These are phyloP conservation scores for Leptonema lineaticorne DNA, from an alignment of 1,140 invertebrate species.

Conservation along the genomic window DNA sequence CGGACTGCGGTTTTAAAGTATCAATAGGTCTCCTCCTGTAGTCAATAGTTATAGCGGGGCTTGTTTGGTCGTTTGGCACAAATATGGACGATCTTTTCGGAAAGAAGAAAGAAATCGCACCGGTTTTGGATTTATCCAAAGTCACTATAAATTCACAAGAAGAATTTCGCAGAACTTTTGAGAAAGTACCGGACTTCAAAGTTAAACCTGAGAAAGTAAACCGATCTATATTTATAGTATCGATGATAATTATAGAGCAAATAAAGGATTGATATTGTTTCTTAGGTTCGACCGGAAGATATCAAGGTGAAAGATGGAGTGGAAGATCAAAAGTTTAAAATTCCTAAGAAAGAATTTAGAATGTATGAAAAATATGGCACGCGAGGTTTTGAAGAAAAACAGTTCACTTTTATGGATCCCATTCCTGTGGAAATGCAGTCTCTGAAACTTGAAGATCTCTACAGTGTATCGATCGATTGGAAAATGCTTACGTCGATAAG, in stretches of 20 bases:
- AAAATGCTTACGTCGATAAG: conserved; percentile 85
- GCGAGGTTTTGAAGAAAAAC: conserved; percentile 56
- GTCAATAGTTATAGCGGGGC: background rate
- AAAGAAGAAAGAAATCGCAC: conserved; percentile 80
- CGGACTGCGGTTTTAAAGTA: no score
- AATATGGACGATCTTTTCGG: conserved; percentile 76
- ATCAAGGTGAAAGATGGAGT: conserved; percentile 66
- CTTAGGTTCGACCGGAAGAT: conserved; percentile 62
- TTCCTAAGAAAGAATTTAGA: conserved; percentile 65
- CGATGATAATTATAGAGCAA: background rate
- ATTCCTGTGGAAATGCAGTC: conserved; percentile 79
- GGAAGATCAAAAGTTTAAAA: conserved; percentile 65
- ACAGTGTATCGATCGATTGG: conserved; percentile 88
- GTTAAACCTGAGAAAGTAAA: conserved; percentile 81
- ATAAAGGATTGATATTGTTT: background rate
- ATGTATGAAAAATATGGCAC: conserved; percentile 55
- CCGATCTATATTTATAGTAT: background rate
- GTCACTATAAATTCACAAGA: conserved; percentile 73
- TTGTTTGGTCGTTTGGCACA: background rate
- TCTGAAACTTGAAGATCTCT: conserved; percentile 76
- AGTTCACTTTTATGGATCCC: conserved; percentile 75
- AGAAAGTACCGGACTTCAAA: conserved; percentile 87
- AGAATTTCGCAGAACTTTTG: conserved; percentile 77
- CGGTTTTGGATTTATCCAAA: conserved; percentile 82
- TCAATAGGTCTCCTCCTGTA: background rate